These are phyloP conservation scores for Anolis apletophallus DNA, from an alignment of 2,797 vertebrate species.

Conservation along the genomic window DNA sequence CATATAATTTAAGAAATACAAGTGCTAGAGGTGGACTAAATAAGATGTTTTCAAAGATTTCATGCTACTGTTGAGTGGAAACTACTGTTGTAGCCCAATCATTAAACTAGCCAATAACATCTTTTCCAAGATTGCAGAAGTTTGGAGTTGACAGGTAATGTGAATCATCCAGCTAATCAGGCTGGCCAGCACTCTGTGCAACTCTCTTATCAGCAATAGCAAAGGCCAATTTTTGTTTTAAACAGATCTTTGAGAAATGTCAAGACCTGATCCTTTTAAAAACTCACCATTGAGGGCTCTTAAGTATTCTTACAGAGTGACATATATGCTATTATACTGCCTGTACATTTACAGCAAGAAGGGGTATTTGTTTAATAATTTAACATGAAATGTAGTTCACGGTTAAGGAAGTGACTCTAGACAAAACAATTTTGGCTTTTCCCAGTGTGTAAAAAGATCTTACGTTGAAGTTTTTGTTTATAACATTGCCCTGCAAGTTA, in stretches of 20 bases:
- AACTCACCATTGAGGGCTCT: neutral
- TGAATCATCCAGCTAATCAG: neutral
- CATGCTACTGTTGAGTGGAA: constrained; percentile 48
- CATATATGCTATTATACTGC: neutral
- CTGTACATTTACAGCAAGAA: neutral
- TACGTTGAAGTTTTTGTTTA: neutral
- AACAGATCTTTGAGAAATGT: neutral
- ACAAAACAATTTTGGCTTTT: neutral
- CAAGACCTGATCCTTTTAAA: neutral
- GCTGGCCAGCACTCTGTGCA: neutral
- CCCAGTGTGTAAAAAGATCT: neutral
- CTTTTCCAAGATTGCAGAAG: neutral
- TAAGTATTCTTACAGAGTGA: neutral
- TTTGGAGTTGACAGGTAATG: neutral
- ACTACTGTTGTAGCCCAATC: constrained; percentile 40
- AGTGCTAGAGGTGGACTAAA: constrained; percentile 55
- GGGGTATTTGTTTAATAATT: neutral
- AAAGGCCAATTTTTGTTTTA: neutral
- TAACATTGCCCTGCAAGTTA: neutral
- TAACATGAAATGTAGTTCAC: neutral
- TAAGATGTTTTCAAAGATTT: constrained; percentile 57
- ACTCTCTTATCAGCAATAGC: neutral
- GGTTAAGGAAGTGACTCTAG: neutral
- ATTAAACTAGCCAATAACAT: constrained; percentile 29
- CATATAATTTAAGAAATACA: constrained; percentile 15